Evolutionary conservation across 2,113 vertebrate species (phyloP), one percentile per base, ranked within the genome.

Genomic region (Nothobranchius kuhntae): DNA sequence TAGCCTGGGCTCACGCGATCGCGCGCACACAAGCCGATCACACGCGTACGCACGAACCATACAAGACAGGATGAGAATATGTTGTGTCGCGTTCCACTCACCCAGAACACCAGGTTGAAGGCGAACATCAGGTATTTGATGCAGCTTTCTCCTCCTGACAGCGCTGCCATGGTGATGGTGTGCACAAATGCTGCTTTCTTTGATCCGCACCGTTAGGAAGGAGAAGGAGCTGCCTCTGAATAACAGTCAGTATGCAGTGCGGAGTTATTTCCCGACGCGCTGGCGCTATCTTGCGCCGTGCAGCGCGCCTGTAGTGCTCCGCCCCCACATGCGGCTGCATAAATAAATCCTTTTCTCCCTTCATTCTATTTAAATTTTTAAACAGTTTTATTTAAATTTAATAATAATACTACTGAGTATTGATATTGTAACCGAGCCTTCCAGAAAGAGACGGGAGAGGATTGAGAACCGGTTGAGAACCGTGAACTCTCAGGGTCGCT

Each of bases 81-180:
- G 40, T 45, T 21, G 9, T 5, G 2, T 72, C 60, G 56, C 30
- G 15, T 59, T 12, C 5, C 46, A 91, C 96, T 96, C 81, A 98
- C 96, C 96, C 96, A 98, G 82, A 98, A 97, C 13, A 98, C 65
- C 86, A 98, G 95, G 87, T 97, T 97, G 86, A 97, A 98, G 80
- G 89, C 94, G 75, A 98, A 98, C 84, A 98, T 95, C 82, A 97
- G 84, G 75, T 97, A 97, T 81, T 98, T 98, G 88, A 98, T 92
- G 86, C 96, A 97, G 87, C 92, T 96, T 74, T 95, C 95, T 87
- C 95, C 96, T 68, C 96, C 96, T 66, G 95, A 96, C 79, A 98
- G 92, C 17, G 91, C 90, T 45, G 92, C 92, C 93, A 94, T 94
- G 63, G 69, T 54, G 55, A 36, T 48, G 9, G 30, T 40, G 11